Conservation (phyloP, 92 coral and sea anemone species). For the Blastomussa wellsi region DNA sequence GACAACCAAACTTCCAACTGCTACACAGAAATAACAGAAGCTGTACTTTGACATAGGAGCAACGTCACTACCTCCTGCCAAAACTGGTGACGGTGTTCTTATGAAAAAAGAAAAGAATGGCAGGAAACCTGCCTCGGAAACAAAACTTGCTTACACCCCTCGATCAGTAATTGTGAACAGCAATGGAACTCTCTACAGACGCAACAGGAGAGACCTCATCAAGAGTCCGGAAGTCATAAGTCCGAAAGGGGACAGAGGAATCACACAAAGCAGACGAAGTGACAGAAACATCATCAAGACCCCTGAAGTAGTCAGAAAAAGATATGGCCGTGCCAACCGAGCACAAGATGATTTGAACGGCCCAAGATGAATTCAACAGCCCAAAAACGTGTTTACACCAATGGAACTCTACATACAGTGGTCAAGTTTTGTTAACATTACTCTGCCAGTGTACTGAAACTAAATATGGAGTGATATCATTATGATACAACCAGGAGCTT, state of each 20-base stretch:
- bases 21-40: background rate
- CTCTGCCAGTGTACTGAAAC: no score
- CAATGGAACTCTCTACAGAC: constrained; percentile 1
- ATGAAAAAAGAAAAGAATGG: background rate
- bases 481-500: no score
- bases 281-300: background rate
- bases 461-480: no score
- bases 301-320: background rate
- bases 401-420: no score
- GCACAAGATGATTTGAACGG: background rate
- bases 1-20: background rate
- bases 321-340: background rate
- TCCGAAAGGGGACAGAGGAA: no score
- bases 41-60: background rate
- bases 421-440: no score
- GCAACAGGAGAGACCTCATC: background rate
- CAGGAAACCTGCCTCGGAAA: background rate
- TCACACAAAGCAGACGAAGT: no score
- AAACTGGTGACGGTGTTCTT: background rate
- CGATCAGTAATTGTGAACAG: background rate
- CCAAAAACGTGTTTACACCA: no score
- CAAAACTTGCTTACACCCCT: background rate
- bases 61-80: background rate
- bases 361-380: no score
- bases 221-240: background rate